Conservation (phyloP, 2,113 vertebrate genomes). For the cat (Felis catus) region DNA sequence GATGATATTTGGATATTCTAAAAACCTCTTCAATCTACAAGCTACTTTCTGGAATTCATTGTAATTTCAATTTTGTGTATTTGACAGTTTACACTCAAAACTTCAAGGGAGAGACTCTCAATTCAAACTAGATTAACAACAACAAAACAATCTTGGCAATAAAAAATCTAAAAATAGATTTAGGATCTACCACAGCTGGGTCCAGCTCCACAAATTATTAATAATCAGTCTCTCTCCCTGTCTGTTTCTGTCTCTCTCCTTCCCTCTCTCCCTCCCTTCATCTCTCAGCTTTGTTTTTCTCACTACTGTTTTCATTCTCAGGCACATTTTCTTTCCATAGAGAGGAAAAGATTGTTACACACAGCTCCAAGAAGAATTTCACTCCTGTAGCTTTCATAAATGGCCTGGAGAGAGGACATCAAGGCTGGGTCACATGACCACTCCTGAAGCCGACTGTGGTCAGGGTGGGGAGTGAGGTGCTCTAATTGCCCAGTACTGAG, state of each 20-base stretch:
- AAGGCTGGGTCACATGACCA: neutral
- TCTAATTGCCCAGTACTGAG: neutral
- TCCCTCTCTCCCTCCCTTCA: neutral
- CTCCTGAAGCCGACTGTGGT: neutral
- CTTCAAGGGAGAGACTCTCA: neutral
- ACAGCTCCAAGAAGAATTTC: neutral
- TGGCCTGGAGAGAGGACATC: neutral
- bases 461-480: neutral
- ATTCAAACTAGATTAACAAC: neutral
- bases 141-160: neutral
- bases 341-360: neutral
- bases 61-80: constrained; percentile 6
- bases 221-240: neutral
- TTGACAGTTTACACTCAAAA: neutral
- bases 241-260: neutral
- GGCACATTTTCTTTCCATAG: neutral
- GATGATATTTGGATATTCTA: neutral
- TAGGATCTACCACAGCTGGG: neutral
- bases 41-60: neutral
- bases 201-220: neutral
- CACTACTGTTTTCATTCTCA: neutral
- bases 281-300: neutral
- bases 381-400: neutral
- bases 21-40: neutral
- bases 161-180: neutral